These are phyloP conservation scores for Bolinopsis microptera DNA, from an alignment of 37 sponge, comb jelly and placozoan species.

Conservation along the genomic window DNA sequence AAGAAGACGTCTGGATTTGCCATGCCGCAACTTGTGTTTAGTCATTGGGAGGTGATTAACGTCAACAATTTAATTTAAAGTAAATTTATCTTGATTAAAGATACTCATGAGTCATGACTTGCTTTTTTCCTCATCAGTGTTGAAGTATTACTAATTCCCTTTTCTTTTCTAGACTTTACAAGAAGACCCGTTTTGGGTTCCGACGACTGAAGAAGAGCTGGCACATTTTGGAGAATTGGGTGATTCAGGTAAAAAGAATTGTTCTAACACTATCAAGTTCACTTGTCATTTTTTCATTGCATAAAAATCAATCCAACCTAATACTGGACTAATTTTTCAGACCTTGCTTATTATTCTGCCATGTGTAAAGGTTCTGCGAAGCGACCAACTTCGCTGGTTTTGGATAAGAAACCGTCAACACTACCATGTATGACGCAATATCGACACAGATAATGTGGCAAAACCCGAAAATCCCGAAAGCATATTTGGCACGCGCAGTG, in stretches of 20 bases:
- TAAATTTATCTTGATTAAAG: neutral
- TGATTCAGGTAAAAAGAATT: conserved; percentile 74
- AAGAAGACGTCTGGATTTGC: conserved; percentile 96
- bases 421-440: neutral
- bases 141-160: neutral
- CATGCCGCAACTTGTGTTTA: conserved; percentile 95
- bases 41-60: conserved; percentile 90
- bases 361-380: neutral
- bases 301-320: too few species aligned
- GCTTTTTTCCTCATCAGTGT: neutral
- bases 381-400: neutral
- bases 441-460: neutral
- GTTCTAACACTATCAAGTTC: neutral
- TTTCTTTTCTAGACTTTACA: conserved; percentile 71
- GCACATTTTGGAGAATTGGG: conserved; percentile 95
- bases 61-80: neutral
- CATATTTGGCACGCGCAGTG: neutral
- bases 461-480: neutral
- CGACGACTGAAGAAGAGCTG: conserved; percentile 96
- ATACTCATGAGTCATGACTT: neutral
- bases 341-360: neutral
- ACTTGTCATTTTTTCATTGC: too few species aligned
- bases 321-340: neutral
- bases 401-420: neutral
- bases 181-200: conserved; percentile 95